Evolutionary conservation across 2,888 invertebrate genomes (phyloP).

Genomic region (Anaspis maculata): DNA sequence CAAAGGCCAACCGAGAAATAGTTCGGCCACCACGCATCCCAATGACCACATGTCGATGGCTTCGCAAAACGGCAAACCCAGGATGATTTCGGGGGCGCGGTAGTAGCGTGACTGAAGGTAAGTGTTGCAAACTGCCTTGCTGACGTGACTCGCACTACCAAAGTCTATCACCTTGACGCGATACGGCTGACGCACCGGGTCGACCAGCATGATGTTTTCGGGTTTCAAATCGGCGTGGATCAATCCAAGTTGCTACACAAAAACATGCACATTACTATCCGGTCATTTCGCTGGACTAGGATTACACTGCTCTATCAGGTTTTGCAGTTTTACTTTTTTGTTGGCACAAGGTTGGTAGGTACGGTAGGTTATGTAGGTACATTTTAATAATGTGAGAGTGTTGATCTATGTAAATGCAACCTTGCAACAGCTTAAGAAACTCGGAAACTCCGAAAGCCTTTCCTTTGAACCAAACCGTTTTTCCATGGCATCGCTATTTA

Average conservation of each 20-base stretch:
- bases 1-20: constrained; percentile 98
- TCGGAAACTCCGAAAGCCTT: too few species aligned
- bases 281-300: constrained; percentile 1
- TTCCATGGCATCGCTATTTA: too few species aligned
- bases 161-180: constrained; percentile 99
- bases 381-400: too few species aligned
- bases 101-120: constrained; percentile 99
- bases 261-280: constrained; percentile 9
- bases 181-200: constrained; percentile 96
- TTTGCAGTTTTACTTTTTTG: too few species aligned
- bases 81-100: constrained; percentile 93
- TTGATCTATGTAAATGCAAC: too few species aligned
- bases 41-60: constrained; percentile 99
- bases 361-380: too few species aligned
- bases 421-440: too few species aligned
- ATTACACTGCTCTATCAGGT: too few species aligned
- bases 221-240: constrained; percentile 99
- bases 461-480: too few species aligned
- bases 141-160: constrained; percentile 98
- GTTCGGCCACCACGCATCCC: constrained; percentile 98
- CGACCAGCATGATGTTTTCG: constrained; percentile 99
- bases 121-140: constrained; percentile 99
- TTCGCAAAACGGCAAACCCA: constrained; percentile 97
- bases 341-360: too few species aligned
- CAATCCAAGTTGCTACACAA: constrained; percentile 85